Conservation (phyloP, 2,113 vertebrate species). For the Scopus umbretta region DNA sequence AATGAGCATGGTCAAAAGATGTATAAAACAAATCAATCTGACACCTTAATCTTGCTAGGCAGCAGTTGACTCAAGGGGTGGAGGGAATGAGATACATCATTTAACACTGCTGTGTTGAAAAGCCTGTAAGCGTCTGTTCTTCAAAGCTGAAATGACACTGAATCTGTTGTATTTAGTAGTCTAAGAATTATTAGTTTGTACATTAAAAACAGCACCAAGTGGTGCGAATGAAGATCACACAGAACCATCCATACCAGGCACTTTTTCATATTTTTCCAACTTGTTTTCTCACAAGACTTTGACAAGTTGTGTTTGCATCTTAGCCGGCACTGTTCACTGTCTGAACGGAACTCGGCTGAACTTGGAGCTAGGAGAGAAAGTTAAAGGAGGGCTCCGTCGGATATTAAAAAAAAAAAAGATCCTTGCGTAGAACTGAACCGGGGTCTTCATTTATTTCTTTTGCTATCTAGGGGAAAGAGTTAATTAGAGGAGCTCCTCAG, state of each 20-base stretch:
- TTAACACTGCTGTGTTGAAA: constrained; percentile 88
- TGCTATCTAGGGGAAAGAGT: neutral
- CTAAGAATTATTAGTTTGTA: constrained; percentile 77
- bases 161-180: constrained; percentile 75
- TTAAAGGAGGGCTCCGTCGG: neutral
- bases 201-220: constrained; percentile 69
- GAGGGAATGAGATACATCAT: constrained; percentile 85
- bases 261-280: constrained; percentile 32
- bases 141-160: constrained; percentile 76
- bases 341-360: neutral
- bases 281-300: constrained; percentile 44
- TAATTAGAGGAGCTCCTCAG: neutral
- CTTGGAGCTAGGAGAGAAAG: neutral
- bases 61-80: constrained; percentile 87
- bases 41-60: constrained; percentile 93
- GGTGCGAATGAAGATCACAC: constrained; percentile 51
- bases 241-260: constrained; percentile 11
- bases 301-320: constrained; percentile 42
- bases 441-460: neutral
- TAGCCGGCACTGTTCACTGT: neutral
- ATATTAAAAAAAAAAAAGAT: neutral
- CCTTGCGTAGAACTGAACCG: neutral
- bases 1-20: constrained; percentile 90
- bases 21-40: constrained; percentile 91
- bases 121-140: constrained; percentile 86